Evolutionary conservation across 2,888 invertebrate species (phyloP), one percentile per base, ranked within the genome.

Genomic region (Spicauda simplicius): DNA sequence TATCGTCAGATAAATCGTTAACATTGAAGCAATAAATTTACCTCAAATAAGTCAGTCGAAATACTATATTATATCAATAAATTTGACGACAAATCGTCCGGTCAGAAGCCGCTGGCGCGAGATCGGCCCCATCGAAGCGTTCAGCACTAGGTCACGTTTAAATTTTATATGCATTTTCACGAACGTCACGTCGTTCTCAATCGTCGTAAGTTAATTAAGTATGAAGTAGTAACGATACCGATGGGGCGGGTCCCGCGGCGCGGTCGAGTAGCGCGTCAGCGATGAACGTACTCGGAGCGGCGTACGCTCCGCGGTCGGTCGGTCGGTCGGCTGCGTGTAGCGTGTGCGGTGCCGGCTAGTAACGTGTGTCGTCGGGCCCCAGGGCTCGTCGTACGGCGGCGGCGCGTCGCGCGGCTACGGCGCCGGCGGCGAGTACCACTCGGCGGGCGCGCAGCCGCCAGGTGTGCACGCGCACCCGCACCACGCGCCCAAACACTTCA

Each of bases 401-500:
- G 90, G 87, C 83, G 91, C 85, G 76, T 86, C 91, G 81, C 90
- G 93, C 76, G 80, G 79, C 64, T 88, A 88, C 80, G 84, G 84
- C 78, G 86, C 82, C 77, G 90, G 83, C 80, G 76, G 80, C 80
- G 90, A 91, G 83, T 92, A 91, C 90, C 90, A 88, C 86, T 87
- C 79, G 77, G 74, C 87, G 78, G 86, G 88, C 79, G 84, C 87
- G 76, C 90, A 86, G 85, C 91, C 87, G 76, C 90, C 91, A 92
- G 91, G 91, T 92, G 91, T 89, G 89, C 93, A 91, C 83, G 77
- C 85, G 73, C 90, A 87, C 73, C 91, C 93, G 90, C 93, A 93
- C 78, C 93, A 93, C 91, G 92, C 93, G 86, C 93, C 91, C 87
- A 93, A 93, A 91, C 93, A 93, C 90, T 93, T 92, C 92, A 83